A percentile compares a stretch with the other conserved stretches of the same genome.
phyloP scores from a whole-genome alignment of 2,888 invertebrate species.

The Machimus atricapillus region DNA sequence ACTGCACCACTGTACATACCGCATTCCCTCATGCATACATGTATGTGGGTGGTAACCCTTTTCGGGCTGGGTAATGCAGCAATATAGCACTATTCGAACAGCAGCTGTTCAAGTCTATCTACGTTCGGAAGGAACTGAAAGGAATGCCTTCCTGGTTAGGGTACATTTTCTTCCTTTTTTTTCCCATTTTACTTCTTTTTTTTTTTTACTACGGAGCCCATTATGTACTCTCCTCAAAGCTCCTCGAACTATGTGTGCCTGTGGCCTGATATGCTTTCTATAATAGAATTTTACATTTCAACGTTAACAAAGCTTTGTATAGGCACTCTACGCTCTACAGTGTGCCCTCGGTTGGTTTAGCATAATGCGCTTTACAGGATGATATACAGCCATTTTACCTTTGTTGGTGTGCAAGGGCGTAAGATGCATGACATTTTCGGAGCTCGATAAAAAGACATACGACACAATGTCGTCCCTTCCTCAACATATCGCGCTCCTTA shows the following conservation, averaged over 20 bases:
- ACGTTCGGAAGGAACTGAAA: neutral
- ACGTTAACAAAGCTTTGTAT: conserved; percentile 2
- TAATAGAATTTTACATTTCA: conserved; percentile 14
- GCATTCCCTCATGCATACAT: neutral
- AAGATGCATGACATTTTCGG: neutral
- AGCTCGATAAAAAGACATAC: neutral
- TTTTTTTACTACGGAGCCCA: neutral
- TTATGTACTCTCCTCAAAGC: conserved; percentile 1
- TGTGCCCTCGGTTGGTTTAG: neutral
- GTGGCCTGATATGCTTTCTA: conserved; percentile 5
- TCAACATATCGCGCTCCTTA: neutral
- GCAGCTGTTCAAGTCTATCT: neutral
- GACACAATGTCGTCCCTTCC: neutral
- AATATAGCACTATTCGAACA: neutral
- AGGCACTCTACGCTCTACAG: neutral
- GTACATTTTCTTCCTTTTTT: neutral
- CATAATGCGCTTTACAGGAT: conserved; percentile 10
- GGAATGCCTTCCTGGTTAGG: neutral
- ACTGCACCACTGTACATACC: neutral
- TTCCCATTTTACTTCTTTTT: neutral
- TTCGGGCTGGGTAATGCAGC: neutral
- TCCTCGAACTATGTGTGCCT: neutral
- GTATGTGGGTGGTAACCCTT: neutral
- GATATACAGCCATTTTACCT: neutral
- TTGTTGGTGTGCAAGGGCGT: neutral